Percentiles rank a stretch among this genome's conserved stretches.
Evolutionary conservation across 2,888 invertebrate species (phyloP).

Genomic region (Endomychus coccineus): DNA sequence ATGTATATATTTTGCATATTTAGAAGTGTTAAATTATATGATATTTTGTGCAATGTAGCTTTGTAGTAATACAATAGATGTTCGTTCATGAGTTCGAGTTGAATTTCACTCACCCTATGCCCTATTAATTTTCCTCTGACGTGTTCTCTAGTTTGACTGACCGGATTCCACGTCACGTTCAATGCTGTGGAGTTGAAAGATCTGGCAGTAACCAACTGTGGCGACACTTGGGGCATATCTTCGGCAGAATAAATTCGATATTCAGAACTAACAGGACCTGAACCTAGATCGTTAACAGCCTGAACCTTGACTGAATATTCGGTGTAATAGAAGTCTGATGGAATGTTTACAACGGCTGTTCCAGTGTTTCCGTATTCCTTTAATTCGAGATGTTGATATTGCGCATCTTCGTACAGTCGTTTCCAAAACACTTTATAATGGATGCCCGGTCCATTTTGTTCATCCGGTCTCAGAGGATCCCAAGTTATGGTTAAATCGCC

Average conservation of each 20-base stretch:
- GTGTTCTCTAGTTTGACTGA: slow-evolving; percentile 74
- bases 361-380: slow-evolving; percentile 70
- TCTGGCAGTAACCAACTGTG: slow-evolving; percentile 68
- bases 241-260: slow-evolving; percentile 77
- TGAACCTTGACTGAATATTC: slow-evolving; percentile 82
- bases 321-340: slow-evolving; percentile 68
- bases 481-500: slow-evolving; percentile 90
- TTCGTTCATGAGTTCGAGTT: not conserved
- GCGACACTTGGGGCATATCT: slow-evolving; percentile 87
- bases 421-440: slow-evolving; percentile 89
- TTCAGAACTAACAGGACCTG: slow-evolving; percentile 73
- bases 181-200: slow-evolving; percentile 89
- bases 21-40: too few relatives aligned
- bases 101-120: slow-evolving; percentile 58
- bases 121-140: slow-evolving; percentile 87
- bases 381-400: slow-evolving; percentile 66
- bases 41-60: too few relatives aligned
- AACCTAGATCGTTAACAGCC: slow-evolving; percentile 66
- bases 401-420: slow-evolving; percentile 60
- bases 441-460: slow-evolving; percentile 80
- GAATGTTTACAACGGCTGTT: slow-evolving; percentile 69
- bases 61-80: not conserved
- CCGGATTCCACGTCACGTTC: slow-evolving; percentile 84
- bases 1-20: not conserved
- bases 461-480: slow-evolving; percentile 66